Conservation (phyloP, 2,888 invertebrate species). For the Chrysomela aeneicollis region DNA sequence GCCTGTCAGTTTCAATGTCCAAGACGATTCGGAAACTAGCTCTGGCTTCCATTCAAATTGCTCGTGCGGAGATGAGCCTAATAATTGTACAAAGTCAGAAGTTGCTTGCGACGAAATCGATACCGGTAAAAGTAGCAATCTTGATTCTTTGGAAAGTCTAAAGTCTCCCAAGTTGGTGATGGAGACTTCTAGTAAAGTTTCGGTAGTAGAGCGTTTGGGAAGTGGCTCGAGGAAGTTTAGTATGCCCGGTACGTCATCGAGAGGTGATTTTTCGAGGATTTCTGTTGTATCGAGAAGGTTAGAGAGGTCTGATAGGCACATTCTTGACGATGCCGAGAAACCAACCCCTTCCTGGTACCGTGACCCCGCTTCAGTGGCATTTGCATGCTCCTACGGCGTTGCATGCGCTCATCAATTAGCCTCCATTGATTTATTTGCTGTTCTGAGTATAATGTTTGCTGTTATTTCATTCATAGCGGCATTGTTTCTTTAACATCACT, state of each 20-base stretch:
- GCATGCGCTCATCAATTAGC: slow-evolving; percentile 75
- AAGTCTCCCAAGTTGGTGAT: slow-evolving; percentile 58
- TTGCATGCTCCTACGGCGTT: slow-evolving; percentile 80
- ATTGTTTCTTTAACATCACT: slow-evolving; percentile 64
- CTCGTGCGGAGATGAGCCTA: slow-evolving; percentile 33
- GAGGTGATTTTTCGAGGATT: not conserved
- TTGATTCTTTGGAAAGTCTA: slow-evolving; percentile 50
- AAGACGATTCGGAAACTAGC: slow-evolving; percentile 38
- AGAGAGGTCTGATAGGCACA: slow-evolving; percentile 40
- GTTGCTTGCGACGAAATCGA: slow-evolving; percentile 17
- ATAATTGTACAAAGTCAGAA: slow-evolving; percentile 29
- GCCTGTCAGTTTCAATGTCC: slow-evolving; percentile 25
- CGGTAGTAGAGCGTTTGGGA: slow-evolving; percentile 24
- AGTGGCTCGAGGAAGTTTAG: slow-evolving; percentile 27
- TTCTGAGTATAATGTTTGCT: slow-evolving; percentile 78
- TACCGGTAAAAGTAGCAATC: slow-evolving; percentile 17
- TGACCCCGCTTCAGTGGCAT: slow-evolving; percentile 71
- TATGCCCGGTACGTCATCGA: slow-evolving; percentile 8
- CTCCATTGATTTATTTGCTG: slow-evolving; percentile 76
- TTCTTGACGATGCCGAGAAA: slow-evolving; percentile 44
- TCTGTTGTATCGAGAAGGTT: slow-evolving; percentile 4
- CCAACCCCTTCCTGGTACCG: slow-evolving; percentile 65
- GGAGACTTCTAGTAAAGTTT: slow-evolving; percentile 46
- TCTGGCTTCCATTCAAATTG: slow-evolving; percentile 42
- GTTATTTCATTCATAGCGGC: slow-evolving; percentile 76